Conservation (phyloP, 1,140 invertebrate species). For the Heterodera schachtii region DNA sequence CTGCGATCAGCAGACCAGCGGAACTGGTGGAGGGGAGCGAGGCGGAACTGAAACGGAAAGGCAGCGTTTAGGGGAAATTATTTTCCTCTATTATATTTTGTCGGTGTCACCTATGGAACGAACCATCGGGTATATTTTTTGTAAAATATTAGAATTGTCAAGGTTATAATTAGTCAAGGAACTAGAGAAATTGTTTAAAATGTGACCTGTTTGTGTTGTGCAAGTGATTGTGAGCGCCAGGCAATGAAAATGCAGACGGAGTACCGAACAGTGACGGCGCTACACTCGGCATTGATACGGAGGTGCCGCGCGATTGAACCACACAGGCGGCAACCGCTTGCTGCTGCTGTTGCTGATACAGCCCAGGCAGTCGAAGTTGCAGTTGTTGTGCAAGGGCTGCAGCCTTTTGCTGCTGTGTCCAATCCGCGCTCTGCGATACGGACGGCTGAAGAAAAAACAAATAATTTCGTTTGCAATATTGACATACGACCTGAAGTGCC, state of each 20-base stretch:
- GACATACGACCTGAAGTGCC: background rate
- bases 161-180: no score
- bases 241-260: slow-evolving; percentile 26
- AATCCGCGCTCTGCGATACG: slow-evolving; percentile 10
- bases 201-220: background rate
- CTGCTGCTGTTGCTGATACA: slow-evolving; percentile 30
- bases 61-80: no score
- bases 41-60: background rate
- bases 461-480: background rate
- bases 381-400: slow-evolving; percentile 27
- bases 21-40: background rate
- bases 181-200: no score
- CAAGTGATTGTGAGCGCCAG: slow-evolving; percentile 1
- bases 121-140: background rate
- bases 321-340: background rate
- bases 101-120: background rate
- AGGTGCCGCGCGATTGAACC: background rate
- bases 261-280: slow-evolving; percentile 26
- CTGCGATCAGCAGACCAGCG: slow-evolving; percentile 19
- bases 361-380: slow-evolving; percentile 24
- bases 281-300: background rate
- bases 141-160: no score
- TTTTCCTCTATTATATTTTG: no score
- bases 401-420: slow-evolving; percentile 33
- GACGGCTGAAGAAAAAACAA: background rate